Percentiles rank a stretch among this genome's conserved stretches.
phyloP scores from a whole-genome alignment of 2,797 vertebrate genomes.

The Danio jaintianensis region DNA sequence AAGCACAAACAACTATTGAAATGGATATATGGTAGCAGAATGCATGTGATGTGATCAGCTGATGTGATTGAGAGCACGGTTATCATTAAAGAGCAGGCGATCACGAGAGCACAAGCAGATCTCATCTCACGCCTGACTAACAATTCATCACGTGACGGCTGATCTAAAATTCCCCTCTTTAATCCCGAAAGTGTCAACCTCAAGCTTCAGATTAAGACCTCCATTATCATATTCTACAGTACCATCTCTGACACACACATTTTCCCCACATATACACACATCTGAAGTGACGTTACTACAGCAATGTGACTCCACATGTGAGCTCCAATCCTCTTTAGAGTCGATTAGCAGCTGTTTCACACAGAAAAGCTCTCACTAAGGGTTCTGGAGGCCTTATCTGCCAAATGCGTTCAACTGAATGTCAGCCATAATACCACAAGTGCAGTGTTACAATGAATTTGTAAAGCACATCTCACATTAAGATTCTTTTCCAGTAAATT shows the following conservation, averaged over 20 bases:
- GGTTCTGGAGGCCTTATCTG: conserved; percentile 2
- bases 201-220: conserved; percentile 67
- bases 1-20: background rate
- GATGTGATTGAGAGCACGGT: conserved; percentile 14
- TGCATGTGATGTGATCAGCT: conserved; percentile 25
- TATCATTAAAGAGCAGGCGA: conserved; percentile 11
- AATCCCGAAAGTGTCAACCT: conserved; percentile 70
- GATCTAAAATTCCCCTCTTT: conserved; percentile 55
- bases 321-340: conserved; percentile 51
- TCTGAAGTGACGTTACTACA: conserved; percentile 32
- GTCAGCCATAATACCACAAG: conserved; percentile 2
- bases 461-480: conserved; percentile 7
- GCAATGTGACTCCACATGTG: conserved; percentile 65
- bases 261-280: conserved; percentile 15
- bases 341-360: conserved; percentile 52
- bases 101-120: conserved; percentile 27
- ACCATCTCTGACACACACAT: conserved; percentile 43
- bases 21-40: background rate
- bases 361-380: conserved; percentile 41
- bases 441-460: background rate
- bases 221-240: conserved; percentile 1
- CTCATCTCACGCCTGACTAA: conserved; percentile 48
- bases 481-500: background rate
- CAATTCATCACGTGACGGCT: conserved; percentile 56
- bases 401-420: conserved; percentile 15